phyloP scores from a whole-genome alignment of 1,140 invertebrate genomes.

The Whitmania pigra region DNA sequence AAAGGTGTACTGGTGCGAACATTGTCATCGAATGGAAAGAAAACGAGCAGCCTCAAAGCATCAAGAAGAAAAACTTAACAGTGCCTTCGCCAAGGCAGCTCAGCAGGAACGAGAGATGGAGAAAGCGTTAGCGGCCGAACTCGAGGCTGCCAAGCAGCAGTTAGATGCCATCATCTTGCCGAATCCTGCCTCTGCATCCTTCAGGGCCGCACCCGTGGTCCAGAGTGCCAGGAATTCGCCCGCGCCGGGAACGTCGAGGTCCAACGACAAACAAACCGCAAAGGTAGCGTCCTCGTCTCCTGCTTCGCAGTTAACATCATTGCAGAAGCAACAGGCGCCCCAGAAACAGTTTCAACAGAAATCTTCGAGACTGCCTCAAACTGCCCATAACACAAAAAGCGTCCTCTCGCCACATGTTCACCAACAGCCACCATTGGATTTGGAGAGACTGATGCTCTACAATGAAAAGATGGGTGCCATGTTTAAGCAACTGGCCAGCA shows the following conservation, averaged over 20 bases:
- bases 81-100: background rate
- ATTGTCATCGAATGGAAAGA: background rate
- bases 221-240: too few relatives aligned
- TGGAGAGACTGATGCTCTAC: conserved; percentile 3
- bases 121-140: background rate
- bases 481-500: background rate
- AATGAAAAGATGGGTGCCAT: conserved; percentile 2
- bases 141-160: conserved; percentile 6
- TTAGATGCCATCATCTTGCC: conserved; percentile 2
- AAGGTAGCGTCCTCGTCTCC: too few relatives aligned
- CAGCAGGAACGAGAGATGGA: conserved; percentile 8
- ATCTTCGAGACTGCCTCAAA: background rate
- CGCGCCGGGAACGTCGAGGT: too few relatives aligned
- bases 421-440: background rate
- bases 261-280: too few relatives aligned
- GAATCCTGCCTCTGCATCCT: too few relatives aligned
- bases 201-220: too few relatives aligned
- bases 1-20: background rate
- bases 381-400: background rate
- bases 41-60: background rate
- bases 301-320: too few relatives aligned
- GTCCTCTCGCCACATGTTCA: background rate
- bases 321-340: background rate
- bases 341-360: conserved; percentile 5
- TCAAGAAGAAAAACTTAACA: conserved; percentile 1